phyloP scores from a whole-genome alignment of 1,140 invertebrate species.

The Aplysia californica region DNA sequence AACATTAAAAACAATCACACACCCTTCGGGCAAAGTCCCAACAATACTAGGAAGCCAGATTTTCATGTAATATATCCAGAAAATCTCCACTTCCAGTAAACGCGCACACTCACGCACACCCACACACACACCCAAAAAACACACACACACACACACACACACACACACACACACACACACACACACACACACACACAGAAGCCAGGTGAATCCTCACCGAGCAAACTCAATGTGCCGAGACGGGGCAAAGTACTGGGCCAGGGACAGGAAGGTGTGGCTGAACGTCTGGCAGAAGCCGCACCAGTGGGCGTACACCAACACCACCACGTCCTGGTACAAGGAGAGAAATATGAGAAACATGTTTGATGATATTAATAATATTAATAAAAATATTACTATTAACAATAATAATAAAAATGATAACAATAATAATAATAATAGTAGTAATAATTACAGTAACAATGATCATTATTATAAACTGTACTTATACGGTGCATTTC shows the following conservation, averaged over 20 bases:
- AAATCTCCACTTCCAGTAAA: neutral
- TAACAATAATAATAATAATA: too few species aligned
- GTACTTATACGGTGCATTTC: too few species aligned
- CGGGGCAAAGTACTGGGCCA: slow-evolving; percentile 74
- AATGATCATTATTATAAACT: too few species aligned
- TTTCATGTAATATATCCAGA: neutral
- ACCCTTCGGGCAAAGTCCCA: too few species aligned
- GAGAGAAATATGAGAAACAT: too few species aligned
- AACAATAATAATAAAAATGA: too few species aligned
- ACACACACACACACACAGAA: neutral
- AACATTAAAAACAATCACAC: too few species aligned
- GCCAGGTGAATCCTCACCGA: slow-evolving; percentile 59
- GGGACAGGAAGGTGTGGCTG: slow-evolving; percentile 74
- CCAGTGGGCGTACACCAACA: slow-evolving; percentile 72
- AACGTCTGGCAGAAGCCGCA: slow-evolving; percentile 80
- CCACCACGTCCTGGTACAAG: slow-evolving; percentile 24
- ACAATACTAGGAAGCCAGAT: too few species aligned
- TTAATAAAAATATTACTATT: too few species aligned
- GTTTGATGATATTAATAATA: too few species aligned
- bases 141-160: neutral
- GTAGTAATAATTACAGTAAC: too few species aligned
- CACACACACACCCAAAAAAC: neutral
- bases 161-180: neutral
- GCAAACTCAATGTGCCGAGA: slow-evolving; percentile 74
- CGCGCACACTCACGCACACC: neutral